Evolutionary conservation across 2,888 invertebrate species (phyloP).

Genomic region (Macroteleia sp.): DNA sequence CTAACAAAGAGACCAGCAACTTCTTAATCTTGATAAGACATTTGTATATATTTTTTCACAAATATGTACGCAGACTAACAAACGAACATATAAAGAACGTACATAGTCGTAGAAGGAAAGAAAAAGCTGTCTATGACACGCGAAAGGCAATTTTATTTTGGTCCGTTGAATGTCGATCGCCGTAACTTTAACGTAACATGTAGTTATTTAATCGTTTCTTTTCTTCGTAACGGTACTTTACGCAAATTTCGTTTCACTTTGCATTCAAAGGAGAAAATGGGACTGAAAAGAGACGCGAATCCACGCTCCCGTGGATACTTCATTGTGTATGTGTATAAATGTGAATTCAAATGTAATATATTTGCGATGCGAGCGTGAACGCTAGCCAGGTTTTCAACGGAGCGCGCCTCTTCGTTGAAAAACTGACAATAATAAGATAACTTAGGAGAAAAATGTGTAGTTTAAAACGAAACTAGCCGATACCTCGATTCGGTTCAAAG

Average conservation of each 20-base stretch:
- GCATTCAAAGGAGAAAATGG: slow-evolving; percentile 59
- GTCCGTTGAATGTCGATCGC: slow-evolving; percentile 27
- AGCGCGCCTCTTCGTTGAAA: slow-evolving; percentile 29
- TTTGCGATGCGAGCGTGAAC: slow-evolving; percentile 66
- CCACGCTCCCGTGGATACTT: slow-evolving; percentile 48
- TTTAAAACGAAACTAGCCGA: slow-evolving; percentile 23
- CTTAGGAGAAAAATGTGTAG: slow-evolving; percentile 38
- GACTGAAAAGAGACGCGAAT: slow-evolving; percentile 56
- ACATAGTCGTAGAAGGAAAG: too few species aligned
- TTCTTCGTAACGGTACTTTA: slow-evolving; percentile 32
- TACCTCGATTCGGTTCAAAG: not conserved
- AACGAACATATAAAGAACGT: too few species aligned
- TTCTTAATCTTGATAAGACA: not conserved
- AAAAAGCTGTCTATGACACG: slow-evolving; percentile 6
- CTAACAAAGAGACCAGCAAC: too few species aligned
- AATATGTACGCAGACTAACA: slow-evolving; percentile 14
- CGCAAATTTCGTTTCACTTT: slow-evolving; percentile 56
- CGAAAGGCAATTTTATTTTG: slow-evolving; percentile 52
- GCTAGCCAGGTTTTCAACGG: slow-evolving; percentile 23
- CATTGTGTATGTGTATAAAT: slow-evolving; percentile 78
- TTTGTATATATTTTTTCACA: slow-evolving; percentile 27
- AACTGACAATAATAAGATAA: slow-evolving; percentile 18
- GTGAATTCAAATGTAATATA: slow-evolving; percentile 81
- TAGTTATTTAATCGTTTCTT: slow-evolving; percentile 36
- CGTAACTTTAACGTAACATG: slow-evolving; percentile 24